Conservation (phyloP, 2,888 invertebrate species). For the Gymnosoma rotundatum region DNA sequence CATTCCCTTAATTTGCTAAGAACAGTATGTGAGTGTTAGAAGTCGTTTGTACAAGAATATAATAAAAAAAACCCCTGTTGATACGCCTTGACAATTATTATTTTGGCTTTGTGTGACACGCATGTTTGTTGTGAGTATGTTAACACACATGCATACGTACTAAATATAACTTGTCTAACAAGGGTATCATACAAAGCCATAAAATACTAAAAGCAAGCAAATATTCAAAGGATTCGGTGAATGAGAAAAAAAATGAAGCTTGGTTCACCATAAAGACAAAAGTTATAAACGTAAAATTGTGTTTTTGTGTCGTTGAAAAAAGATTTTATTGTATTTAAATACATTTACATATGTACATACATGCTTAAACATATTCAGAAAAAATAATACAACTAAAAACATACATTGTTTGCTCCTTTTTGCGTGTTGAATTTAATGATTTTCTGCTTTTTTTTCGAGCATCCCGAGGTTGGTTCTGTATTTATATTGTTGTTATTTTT, state of each 20-base stretch:
- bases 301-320: not conserved
- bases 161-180: no score
- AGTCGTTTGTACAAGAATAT: conserved; percentile 1
- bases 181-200: not conserved
- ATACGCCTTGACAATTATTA: conserved; percentile 37
- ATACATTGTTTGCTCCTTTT: not conserved
- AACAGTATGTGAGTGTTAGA: not conserved
- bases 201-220: not conserved
- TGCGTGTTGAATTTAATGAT: not conserved
- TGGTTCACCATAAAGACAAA: conserved; percentile 12
- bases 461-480: conserved; percentile 22
- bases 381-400: not conserved
- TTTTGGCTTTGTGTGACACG: conserved; percentile 23
- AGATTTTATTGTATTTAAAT: conserved; percentile 2
- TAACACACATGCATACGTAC: no score
- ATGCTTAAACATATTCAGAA: not conserved
- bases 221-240: conserved; percentile 3
- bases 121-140: no score
- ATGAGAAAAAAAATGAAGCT: not conserved
- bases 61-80: conserved; percentile 20
- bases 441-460: not conserved
- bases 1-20: not conserved
- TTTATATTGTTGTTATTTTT: conserved; percentile 13
- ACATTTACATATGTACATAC: not conserved
- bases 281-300: conserved; percentile 19